These are phyloP conservation scores for Promerops cafer DNA, from an alignment of 2,113 vertebrate genomes.

Conservation along the genomic window DNA sequence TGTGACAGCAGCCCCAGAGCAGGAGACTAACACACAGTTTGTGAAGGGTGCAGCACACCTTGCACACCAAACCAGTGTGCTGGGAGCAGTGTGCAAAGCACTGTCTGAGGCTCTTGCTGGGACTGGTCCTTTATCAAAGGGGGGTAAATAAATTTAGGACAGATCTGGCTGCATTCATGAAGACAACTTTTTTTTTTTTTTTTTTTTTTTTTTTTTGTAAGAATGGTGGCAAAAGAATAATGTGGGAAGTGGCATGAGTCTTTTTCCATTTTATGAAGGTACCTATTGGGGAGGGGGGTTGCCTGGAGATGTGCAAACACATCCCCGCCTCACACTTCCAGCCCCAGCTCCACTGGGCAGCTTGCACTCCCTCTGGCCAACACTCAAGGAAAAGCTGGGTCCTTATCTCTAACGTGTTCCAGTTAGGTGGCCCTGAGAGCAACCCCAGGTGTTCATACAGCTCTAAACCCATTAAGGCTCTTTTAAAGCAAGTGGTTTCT, in stretches of 20 bases:
- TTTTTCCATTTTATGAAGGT: not conserved
- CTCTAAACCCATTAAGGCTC: constrained; percentile 50
- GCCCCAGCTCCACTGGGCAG: not conserved
- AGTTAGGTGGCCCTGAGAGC: not conserved
- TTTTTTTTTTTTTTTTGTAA: not conserved
- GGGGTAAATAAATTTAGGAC: not conserved
- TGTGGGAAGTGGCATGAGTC: not conserved
- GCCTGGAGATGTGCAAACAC: not conserved
- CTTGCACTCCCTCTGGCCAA: not conserved
- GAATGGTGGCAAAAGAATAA: not conserved
- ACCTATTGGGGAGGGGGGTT: not conserved
- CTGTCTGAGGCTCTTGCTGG: not conserved
- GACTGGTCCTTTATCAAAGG: not conserved
- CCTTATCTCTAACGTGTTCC: constrained; percentile 18
- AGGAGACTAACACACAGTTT: not conserved
- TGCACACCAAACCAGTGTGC: not conserved
- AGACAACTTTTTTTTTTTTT: not conserved
- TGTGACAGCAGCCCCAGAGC: not conserved
- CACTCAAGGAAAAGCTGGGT: not conserved
- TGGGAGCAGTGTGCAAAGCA: not conserved
- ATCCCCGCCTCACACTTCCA: not conserved
- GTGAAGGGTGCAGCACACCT: not conserved
- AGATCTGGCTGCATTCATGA: not conserved
- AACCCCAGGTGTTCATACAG: constrained; percentile 48
- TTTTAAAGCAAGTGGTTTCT: constrained; percentile 2